A percentile compares a stretch with the other conserved stretches of the same genome.
Conservation (phyloP, 2,797 vertebrate species). For the Eutrigla gurnardus region DNA sequence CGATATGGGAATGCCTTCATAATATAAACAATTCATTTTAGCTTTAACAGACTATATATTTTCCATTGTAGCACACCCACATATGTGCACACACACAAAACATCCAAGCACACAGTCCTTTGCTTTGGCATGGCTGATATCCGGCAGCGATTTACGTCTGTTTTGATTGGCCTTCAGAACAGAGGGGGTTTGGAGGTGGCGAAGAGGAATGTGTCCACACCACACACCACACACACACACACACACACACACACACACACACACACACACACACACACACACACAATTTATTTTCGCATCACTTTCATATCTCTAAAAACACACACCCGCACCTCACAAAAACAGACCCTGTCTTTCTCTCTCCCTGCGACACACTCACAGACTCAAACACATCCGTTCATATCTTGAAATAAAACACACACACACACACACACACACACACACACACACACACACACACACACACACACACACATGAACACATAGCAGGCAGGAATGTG, state of each 20-base stretch:
- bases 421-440: slow-evolving; percentile 22
- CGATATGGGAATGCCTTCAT: neutral
- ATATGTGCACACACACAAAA: slow-evolving; percentile 9
- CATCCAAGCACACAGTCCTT: slow-evolving; percentile 30
- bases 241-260: slow-evolving; percentile 18
- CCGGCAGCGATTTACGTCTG: slow-evolving; percentile 68
- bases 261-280: slow-evolving; percentile 21
- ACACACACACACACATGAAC: slow-evolving; percentile 27
- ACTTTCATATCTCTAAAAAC: slow-evolving; percentile 53
- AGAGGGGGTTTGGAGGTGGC: slow-evolving; percentile 68
- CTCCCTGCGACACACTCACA: slow-evolving; percentile 15
- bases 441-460: slow-evolving; percentile 24
- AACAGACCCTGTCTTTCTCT: slow-evolving; percentile 46
- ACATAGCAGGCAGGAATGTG: slow-evolving; percentile 67
- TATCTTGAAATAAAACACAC: slow-evolving; percentile 28
- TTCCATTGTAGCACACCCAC: slow-evolving; percentile 9
- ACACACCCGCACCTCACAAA: slow-evolving; percentile 38
- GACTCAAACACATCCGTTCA: slow-evolving; percentile 41
- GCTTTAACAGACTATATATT: slow-evolving; percentile 20
- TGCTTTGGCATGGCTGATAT: slow-evolving; percentile 59
- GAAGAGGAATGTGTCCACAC: slow-evolving; percentile 67
- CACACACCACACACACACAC: neutral
- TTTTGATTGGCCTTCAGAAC: slow-evolving; percentile 68
- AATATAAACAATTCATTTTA: slow-evolving; percentile 10
- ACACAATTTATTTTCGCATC: slow-evolving; percentile 57